Evolutionary conservation across 2,797 vertebrate species (phyloP), one percentile per base, ranked within the genome.

Genomic region (Hypotaenidia okinawae): DNA sequence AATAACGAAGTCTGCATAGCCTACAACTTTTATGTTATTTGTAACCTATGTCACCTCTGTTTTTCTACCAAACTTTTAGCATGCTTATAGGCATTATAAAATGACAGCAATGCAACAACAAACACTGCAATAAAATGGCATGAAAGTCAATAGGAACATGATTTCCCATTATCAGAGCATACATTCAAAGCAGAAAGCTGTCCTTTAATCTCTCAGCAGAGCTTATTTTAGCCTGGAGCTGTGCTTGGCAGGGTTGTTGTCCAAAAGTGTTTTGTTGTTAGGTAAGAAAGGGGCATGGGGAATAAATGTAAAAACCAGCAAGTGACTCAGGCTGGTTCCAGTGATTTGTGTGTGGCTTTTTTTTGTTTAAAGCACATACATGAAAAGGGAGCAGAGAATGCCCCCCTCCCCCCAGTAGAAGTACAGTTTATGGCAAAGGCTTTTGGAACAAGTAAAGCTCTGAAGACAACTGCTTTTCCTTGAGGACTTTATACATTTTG

Each of bases 161-260:
- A 61, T 45, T 92, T 85, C 81, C 75, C 66, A 93, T 89, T 90
- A 85, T 92, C 84, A 72, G 90, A 94, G 82, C 75, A n/a, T 16
- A 21, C 39, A 70, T 74, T 74, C 86, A 79, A 73, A 94, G 80
- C 88, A 94, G 74, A 95, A 93, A 77, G 52, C 89, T 94, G 7
- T 35, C 81, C 90, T 95, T 87, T 97, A 77, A 95, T 95, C 93
- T 95, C 86, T 59, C 30, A 39, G 72, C 75, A 72, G 84, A 92
- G 96, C 93, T 93, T 95, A 94, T 95, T 95, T 95, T 95, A 96
- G 95, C 91, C 84, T 45, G 0, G 64, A 95, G 91, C 94, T 80
- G 90, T 55, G 94, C 93, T 94, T 89, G 95, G 84, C 61, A 15
- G 90, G 78, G 88, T 64, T 85, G 96, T 87, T 93, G 64, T 84